Conservation (phyloP, 1,140 invertebrate species). For the Pseudomyrmex pallidus region DNA sequence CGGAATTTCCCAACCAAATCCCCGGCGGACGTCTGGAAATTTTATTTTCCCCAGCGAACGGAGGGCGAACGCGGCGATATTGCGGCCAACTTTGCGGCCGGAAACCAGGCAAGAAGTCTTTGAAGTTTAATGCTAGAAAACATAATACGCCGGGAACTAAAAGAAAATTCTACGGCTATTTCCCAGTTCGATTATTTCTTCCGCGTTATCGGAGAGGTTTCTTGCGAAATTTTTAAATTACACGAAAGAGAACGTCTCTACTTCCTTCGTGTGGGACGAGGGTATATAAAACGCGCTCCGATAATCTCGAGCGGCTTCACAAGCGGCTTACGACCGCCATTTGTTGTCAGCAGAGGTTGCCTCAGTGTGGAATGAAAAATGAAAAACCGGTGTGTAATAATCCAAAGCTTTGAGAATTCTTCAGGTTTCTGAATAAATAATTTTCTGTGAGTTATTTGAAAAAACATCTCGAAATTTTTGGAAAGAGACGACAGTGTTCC, state of each 20-base stretch:
- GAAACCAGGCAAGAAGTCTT: conserved; percentile 51
- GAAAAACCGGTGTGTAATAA: no score
- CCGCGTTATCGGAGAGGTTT: conserved; percentile 8
- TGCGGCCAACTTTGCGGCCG: conserved; percentile 20
- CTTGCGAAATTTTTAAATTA: conserved; percentile 40
- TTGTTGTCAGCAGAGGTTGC: no score
- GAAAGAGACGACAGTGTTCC: no score
- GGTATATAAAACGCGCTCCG: not conserved
- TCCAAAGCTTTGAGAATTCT: no score
- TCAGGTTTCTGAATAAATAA: no score
- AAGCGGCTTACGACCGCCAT: not conserved
- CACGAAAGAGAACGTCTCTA: not conserved
- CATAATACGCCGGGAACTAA: conserved; percentile 39
- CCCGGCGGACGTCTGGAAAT: conserved; percentile 9
- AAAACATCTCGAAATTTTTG: no score
- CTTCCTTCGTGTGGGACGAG: not conserved
- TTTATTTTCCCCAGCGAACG: conserved; percentile 38
- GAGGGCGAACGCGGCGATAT: conserved; percentile 21
- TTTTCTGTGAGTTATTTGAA: no score
- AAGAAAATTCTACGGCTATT: conserved; percentile 58
- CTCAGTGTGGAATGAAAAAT: no score
- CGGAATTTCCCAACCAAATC: conserved; percentile 18
- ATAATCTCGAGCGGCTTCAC: not conserved
- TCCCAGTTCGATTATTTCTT: conserved; percentile 15
- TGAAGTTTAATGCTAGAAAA: conserved; percentile 59